Base-by-base conservation (phyloP, 2,888 invertebrate genomes). In the Blastobasis adustella region DNA sequence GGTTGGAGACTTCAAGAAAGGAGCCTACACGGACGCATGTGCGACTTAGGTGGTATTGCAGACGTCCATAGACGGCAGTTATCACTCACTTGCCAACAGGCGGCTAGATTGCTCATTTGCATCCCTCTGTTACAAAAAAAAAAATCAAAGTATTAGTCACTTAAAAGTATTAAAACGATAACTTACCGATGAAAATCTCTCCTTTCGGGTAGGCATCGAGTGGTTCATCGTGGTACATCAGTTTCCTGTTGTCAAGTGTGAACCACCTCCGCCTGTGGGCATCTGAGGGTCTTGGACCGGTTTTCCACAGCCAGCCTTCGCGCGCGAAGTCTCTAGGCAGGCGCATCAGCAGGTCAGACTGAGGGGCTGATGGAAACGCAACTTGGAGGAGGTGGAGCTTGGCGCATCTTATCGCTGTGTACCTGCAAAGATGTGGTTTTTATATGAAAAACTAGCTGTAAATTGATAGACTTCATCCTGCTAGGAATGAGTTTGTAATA, bases 211-310 rank as follows among this genome's bases (percentile, higher is more conserved):
- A 94, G 4, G 96, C 95, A 69, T 96, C 95, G 74, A 96, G 82
- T 1, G 94, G 94, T 67, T 96, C 95, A 69, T 96, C 95, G 67
- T 96, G 95, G 70, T 97, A 97, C 96, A 96, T 96, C n/a, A 97
- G 87, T 75, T 96, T 96, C 58, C 97, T 90, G 66, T 94, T 93
- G 65, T 96, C 96, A 45, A 97, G 78, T 0, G 96, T 96, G 75
- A 96, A 96, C 97, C 97, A 97, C 47, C 97, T 85, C 61, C 94
- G 93, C 60, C 95, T 92, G 71, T 95, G 96, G 0, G 94, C 94
- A 70, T 97, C 96, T 5, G 92, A 92, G 4, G 91, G 90, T 53
- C 93, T 86, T 0, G 97, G 97, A 0, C 97, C 97, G 1, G 96
- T 96, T 87, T 97, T 97, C 91, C 93, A 94, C 43, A 97, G 84